A percentile compares a stretch with the other conserved stretches of the same genome.
These are phyloP conservation scores for Muscina levida DNA, from an alignment of 2,888 invertebrate species.

Conservation along the genomic window DNA sequence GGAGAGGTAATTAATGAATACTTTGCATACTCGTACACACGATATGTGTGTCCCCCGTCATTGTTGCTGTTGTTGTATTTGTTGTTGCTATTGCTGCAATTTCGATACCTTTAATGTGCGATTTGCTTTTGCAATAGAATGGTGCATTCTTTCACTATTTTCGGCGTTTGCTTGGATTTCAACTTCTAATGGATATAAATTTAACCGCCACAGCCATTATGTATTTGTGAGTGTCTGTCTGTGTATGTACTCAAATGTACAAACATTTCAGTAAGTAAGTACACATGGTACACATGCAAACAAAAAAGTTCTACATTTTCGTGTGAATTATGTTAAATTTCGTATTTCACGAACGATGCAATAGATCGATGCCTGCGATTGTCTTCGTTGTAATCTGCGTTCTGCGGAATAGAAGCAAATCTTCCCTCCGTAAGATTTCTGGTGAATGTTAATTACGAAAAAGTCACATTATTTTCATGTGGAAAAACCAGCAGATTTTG, in stretches of 20 bases:
- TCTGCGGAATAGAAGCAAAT: no score
- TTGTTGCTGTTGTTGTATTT: neutral
- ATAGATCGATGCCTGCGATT: slow-evolving; percentile 13
- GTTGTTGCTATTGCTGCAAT: neutral
- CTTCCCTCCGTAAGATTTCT: no score
- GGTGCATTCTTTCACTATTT: slow-evolving; percentile 18
- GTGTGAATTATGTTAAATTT: slow-evolving; percentile 64
- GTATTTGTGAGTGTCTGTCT: slow-evolving; percentile 46
- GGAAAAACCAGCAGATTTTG: no score
- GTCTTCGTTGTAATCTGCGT: neutral
- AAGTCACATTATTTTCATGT: no score
- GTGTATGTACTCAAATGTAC: neutral
- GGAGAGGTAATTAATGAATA: slow-evolving; percentile 64
- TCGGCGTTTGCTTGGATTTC: slow-evolving; percentile 33
- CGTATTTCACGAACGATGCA: slow-evolving; percentile 4
- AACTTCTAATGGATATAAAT: slow-evolving; percentile 53
- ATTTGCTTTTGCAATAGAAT: slow-evolving; percentile 18
- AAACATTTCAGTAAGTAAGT: no score
- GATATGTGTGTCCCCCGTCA: slow-evolving; percentile 6
- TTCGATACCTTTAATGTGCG: slow-evolving; percentile 38
- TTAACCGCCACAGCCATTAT: slow-evolving; percentile 51
- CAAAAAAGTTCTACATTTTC: slow-evolving; percentile 65
- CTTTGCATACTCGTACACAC: slow-evolving; percentile 57
- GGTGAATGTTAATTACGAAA: no score
- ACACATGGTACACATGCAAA: no score